Base-by-base conservation (phyloP, 2,888 invertebrate species). In the Eupithecia centaureata region DNA sequence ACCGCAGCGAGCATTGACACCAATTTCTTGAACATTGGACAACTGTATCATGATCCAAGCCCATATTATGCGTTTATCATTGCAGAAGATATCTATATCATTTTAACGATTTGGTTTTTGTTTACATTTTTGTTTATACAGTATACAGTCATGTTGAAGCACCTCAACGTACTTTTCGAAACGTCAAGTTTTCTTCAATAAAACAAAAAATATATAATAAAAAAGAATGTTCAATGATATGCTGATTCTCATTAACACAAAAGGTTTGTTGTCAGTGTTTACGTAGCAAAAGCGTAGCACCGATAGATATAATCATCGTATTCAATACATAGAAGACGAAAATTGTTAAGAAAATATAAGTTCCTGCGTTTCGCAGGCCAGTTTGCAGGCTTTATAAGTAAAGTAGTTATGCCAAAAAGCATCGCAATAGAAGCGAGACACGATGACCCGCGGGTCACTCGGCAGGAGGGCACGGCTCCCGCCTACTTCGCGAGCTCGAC, bases 1-100 rank as follows among this genome's bases (percentile, higher is more conserved):
- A 92, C 91, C 91, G 88, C 92, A 91, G 91, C 91, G 91, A 92
- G 82, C 92, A 90, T 90, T 93, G 92, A 92, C 92, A 92, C 91
- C 90, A 85, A 91, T 91, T 86, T 88, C 83, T 86, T 84, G 86
- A 84, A 86, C 86, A 87, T 86, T 82, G 85, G 85, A 87, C 85
- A 83, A 84, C 82, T 82, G 79, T 79, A 84, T 80, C 73, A 72
- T 78, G 76, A 86, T 87, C 81, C 75, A 75, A 81, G 81, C 72
- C 71, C 77, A 77, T 77, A 78, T 79, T 79, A 78, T 79, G 68
- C 69, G 73, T 68, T 70, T 74, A 74, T 71, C 64, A 76, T 77
- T 47, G 22, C 47, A 47, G 47, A 42, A 42, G 42, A 47, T 22
- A 22, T 22, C 22, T 47, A 42, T n/a, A n/a, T n/a, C n/a, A n/a